Percentiles rank a stretch among this genome's conserved stretches.
Conservation (phyloP, 2,113 vertebrate genomes). For the Turnix velox region DNA sequence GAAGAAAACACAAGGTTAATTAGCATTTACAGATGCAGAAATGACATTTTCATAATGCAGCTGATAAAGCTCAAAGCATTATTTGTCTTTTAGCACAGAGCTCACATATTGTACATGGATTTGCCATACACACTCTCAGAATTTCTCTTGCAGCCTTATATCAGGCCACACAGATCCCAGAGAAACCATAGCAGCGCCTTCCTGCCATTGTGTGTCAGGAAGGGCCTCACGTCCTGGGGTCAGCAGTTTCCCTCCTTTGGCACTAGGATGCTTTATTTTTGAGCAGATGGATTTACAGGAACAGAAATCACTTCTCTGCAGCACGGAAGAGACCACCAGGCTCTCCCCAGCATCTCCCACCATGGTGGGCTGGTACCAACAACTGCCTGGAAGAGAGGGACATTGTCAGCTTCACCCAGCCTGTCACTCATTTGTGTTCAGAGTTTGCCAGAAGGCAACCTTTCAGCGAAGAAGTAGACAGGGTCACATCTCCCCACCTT, state of each 20-base stretch:
- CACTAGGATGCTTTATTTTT: slow-evolving; percentile 48
- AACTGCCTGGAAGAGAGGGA: neutral
- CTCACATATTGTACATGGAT: accelerated
- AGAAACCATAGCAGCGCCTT: slow-evolving; percentile 77
- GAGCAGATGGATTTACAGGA: slow-evolving; percentile 25
- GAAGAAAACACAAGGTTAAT: neutral
- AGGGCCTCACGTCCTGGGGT: slow-evolving; percentile 66
- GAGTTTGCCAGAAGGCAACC: neutral
- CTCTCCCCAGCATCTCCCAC: neutral
- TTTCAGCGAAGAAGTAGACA: neutral
- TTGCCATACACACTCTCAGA: neutral
- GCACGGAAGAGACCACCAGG: accelerated
- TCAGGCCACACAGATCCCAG: slow-evolving; percentile 66
- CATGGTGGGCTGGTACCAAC: accelerated
- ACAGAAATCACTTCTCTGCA: slow-evolving; percentile 6
- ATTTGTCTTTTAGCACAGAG: neutral
- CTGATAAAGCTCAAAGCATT: neutral
- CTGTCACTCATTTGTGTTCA: accelerated
- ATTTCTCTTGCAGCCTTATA: slow-evolving; percentile 18
- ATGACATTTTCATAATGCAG: neutral
- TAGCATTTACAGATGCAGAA: accelerated
- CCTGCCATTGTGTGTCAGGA: slow-evolving; percentile 88
- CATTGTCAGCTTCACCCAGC: accelerated
- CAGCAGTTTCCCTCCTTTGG: neutral
- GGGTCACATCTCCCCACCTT: accelerated